phyloP scores from a whole-genome alignment of 2,113 vertebrate genomes.

The Coregonus clupeaformis region DNA sequence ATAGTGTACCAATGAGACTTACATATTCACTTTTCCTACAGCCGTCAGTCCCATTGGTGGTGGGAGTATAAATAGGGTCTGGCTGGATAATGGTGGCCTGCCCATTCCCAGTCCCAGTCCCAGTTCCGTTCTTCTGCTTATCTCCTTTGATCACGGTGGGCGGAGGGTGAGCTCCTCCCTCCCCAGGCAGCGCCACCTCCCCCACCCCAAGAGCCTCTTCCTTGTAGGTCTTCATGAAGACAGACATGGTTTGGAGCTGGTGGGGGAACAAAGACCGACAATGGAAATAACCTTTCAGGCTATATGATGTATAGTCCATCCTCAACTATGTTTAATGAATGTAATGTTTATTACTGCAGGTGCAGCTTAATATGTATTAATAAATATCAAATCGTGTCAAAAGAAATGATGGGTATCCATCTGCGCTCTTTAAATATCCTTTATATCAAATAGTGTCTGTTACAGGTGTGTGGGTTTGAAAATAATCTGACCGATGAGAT shows the following conservation, averaged over 20 bases:
- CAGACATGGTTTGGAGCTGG: constrained; percentile 79
- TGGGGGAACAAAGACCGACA: background rate
- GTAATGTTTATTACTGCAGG: too few species aligned
- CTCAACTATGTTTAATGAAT: too few species aligned
- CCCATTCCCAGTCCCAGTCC: constrained; percentile 10
- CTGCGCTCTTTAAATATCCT: too few species aligned
- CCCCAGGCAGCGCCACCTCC: constrained; percentile 87
- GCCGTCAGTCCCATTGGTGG: constrained; percentile 76
- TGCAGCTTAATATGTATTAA: too few species aligned
- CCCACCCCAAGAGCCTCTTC: constrained; percentile 87
- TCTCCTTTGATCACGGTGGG: constrained; percentile 77
- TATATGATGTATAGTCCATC: too few species aligned
- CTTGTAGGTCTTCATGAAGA: constrained; percentile 87
- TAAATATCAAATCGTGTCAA: too few species aligned
- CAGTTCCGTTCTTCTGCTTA: constrained; percentile 18
- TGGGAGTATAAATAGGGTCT: background rate
- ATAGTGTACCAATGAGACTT: constrained; percentile 53
- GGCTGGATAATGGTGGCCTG: background rate
- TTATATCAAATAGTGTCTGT: too few species aligned
- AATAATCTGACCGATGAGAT: too few species aligned
- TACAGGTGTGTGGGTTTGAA: too few species aligned
- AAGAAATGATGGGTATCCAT: too few species aligned
- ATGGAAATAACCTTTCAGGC: too few species aligned
- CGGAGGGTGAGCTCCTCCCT: constrained; percentile 68
- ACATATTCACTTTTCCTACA: constrained; percentile 71